Evolutionary conservation across 2,888 invertebrate genomes (phyloP).

Genomic region (Cheilosia grossa): DNA sequence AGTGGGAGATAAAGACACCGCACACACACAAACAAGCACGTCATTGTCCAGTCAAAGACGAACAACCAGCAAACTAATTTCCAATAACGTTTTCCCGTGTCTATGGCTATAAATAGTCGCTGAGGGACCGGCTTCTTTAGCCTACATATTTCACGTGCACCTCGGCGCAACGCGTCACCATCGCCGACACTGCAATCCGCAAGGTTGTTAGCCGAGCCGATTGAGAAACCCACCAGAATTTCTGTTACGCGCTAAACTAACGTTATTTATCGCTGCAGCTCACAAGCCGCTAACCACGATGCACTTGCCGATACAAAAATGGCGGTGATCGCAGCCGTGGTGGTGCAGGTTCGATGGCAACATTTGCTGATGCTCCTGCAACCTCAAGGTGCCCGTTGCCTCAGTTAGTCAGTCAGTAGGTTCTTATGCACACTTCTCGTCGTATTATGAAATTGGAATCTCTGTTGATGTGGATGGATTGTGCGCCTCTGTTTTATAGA

Average conservation of each 20-base stretch:
- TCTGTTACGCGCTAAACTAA: constrained; percentile 46
- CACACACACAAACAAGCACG: neutral
- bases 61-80: constrained; percentile 64
- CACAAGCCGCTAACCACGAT: neutral
- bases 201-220: constrained; percentile 48
- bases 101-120: constrained; percentile 59
- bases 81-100: constrained; percentile 63
- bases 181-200: constrained; percentile 29
- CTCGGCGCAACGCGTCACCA: neutral
- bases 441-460: constrained; percentile 65
- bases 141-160: constrained; percentile 49
- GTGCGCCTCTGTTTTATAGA: neutral
- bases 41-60: constrained; percentile 22
- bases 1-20: constrained; percentile 5
- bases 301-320: constrained; percentile 11
- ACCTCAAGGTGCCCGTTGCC: constrained; percentile 6
- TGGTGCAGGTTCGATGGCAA: constrained; percentile 55
- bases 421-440: constrained; percentile 25
- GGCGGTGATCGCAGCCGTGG: constrained; percentile 10
- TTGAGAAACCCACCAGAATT: constrained; percentile 35
- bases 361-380: constrained; percentile 11
- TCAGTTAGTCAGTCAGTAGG: constrained; percentile 66
- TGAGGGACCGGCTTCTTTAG: constrained; percentile 62
- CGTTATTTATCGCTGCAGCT: constrained; percentile 57
- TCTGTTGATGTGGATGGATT: constrained; percentile 13